phyloP scores from a whole-genome alignment of 2,113 vertebrate species.

The Pseudorhombus dupliciocellatus region DNA sequence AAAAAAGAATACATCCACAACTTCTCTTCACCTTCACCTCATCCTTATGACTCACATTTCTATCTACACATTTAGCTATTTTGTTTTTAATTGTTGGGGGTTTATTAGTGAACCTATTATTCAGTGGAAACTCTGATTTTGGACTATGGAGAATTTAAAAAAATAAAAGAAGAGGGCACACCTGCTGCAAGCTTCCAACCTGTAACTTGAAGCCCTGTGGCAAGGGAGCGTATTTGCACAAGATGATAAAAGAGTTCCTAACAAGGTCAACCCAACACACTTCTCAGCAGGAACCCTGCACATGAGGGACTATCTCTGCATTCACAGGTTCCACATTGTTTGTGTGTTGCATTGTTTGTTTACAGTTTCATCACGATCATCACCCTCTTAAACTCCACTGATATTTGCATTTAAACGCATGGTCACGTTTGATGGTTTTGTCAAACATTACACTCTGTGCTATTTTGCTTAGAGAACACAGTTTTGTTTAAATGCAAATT shows the following conservation, averaged over 20 bases:
- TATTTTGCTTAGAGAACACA: conserved; percentile 61
- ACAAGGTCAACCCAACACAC: conserved; percentile 49
- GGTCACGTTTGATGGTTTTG: conserved; percentile 56
- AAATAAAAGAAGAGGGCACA: conserved; percentile 22
- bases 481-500: conserved; percentile 66
- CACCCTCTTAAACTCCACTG: conserved; percentile 36
- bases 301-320: conserved; percentile 19
- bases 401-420: conserved; percentile 49
- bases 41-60: conserved; percentile 43
- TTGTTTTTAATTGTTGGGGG: conserved; percentile 11
- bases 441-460: conserved; percentile 60
- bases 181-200: conserved; percentile 37
- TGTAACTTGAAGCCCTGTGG: conserved; percentile 30
- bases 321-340: background rate
- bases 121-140: conserved; percentile 13
- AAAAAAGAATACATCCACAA: conserved; percentile 50
- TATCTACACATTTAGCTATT: conserved; percentile 4
- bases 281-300: conserved; percentile 32
- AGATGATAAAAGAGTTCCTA: conserved; percentile 50
- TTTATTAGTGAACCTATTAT: conserved; percentile 29
- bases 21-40: conserved; percentile 43
- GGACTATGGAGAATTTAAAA: conserved; percentile 5
- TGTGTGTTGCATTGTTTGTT: background rate
- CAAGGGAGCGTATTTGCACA: conserved; percentile 38
- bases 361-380: conserved; percentile 6